These are phyloP conservation scores for Acipenser transmontanus DNA, from an alignment of 2,797 vertebrate species.

Conservation along the genomic window DNA sequence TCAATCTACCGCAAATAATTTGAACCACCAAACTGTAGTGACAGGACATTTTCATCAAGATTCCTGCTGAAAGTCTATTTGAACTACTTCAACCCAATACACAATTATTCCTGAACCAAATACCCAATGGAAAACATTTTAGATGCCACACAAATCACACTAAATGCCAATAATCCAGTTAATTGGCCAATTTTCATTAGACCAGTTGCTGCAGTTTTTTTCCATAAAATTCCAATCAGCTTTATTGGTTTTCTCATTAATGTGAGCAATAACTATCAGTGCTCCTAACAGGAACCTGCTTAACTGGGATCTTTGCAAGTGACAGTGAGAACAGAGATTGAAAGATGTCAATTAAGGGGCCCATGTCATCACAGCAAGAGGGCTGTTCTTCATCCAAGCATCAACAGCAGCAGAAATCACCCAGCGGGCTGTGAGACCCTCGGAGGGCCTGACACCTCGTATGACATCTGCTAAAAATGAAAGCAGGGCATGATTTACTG, in stretches of 20 bases:
- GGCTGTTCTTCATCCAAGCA: neutral
- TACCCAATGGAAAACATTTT: constrained; percentile 22
- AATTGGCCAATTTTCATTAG: constrained; percentile 14
- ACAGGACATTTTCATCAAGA: no score
- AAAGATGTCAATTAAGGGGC: constrained; percentile 16
- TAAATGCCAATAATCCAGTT: constrained; percentile 12
- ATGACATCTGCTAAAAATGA: constrained; percentile 15
- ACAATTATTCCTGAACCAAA: no score
- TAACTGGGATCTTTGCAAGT: neutral
- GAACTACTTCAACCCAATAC: no score
- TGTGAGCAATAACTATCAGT: neutral
- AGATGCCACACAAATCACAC: constrained; percentile 6
- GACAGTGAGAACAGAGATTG: neutral
- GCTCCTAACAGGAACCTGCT: neutral
- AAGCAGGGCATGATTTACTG: constrained; percentile 14
- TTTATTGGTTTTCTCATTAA: neutral
- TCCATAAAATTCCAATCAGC: constrained; percentile 11
- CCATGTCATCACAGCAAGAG: neutral
- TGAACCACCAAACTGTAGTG: no score
- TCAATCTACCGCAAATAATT: no score
- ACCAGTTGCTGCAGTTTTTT: neutral
- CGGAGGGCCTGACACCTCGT: constrained; percentile 9
- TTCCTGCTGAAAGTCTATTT: no score
- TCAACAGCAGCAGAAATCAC: constrained; percentile 6
- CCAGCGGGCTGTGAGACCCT: neutral